These are phyloP conservation scores for Exocentrus adspersus DNA, from an alignment of 2,888 invertebrate species.

Conservation along the genomic window DNA sequence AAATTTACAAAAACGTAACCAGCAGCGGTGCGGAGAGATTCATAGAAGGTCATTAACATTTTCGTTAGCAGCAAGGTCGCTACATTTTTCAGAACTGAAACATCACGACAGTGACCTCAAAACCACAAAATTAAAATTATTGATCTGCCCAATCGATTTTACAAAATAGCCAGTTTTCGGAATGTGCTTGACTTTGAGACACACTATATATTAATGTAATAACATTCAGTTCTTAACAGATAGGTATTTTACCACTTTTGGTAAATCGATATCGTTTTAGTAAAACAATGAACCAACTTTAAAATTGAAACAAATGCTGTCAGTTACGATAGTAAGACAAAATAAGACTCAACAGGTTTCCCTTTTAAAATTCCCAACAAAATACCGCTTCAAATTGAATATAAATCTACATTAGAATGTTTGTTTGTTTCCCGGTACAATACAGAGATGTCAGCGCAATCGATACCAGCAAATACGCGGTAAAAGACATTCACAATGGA, in stretches of 20 bases:
- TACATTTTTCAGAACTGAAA: too few species aligned
- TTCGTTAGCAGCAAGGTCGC: too few species aligned
- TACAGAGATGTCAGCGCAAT: slow-evolving; percentile 47
- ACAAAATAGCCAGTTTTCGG: too few species aligned
- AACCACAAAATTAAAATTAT: too few species aligned
- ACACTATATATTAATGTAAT: too few species aligned
- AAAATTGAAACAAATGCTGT: slow-evolving; percentile 34
- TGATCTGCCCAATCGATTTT: too few species aligned
- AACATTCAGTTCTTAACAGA: neutral
- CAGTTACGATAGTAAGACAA: slow-evolving; percentile 41
- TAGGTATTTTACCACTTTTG: slow-evolving; percentile 5
- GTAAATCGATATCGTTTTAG: slow-evolving; percentile 18
- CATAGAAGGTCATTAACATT: too few species aligned
- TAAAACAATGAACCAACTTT: slow-evolving; percentile 19
- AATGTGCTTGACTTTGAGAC: too few species aligned
- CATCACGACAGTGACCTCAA: too few species aligned
- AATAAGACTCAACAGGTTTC: slow-evolving; percentile 47
- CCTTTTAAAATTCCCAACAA: slow-evolving; percentile 30
- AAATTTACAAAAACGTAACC: too few species aligned
- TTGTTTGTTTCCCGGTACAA: slow-evolving; percentile 36
- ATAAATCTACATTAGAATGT: slow-evolving; percentile 28
- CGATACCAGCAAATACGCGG: slow-evolving; percentile 50
- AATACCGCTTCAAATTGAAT: slow-evolving; percentile 29
- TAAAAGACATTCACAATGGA: slow-evolving; percentile 56
- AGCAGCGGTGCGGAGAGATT: too few species aligned